Evolutionary conservation across 2,888 invertebrate species (phyloP).

Genomic region (Parnassius mnemosyne): DNA sequence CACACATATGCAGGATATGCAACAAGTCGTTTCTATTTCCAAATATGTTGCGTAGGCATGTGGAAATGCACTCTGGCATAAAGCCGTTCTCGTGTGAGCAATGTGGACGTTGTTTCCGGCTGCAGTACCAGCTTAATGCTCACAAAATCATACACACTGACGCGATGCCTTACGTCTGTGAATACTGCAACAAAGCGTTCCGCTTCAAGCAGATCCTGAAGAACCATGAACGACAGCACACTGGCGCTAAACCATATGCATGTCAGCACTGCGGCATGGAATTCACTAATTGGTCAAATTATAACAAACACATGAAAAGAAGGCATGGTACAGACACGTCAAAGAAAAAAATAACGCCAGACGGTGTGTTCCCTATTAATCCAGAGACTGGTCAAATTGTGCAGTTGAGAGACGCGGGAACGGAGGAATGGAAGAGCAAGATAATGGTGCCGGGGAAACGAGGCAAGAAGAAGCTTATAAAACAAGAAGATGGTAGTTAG

Average conservation of each 20-base stretch:
- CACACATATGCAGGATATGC: slow-evolving; percentile 67
- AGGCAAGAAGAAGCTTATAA: slow-evolving; percentile 62
- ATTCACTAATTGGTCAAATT: slow-evolving; percentile 91
- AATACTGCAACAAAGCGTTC: slow-evolving; percentile 87
- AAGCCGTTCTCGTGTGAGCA: slow-evolving; percentile 71
- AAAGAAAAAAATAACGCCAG: slow-evolving; percentile 78
- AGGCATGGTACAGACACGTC: slow-evolving; percentile 81
- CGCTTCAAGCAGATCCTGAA: slow-evolving; percentile 87
- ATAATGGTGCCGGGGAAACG: slow-evolving; percentile 69
- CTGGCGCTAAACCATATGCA: slow-evolving; percentile 86
- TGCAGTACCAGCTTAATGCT: slow-evolving; percentile 86
- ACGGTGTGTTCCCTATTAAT: slow-evolving; percentile 69
- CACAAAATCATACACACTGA: slow-evolving; percentile 89
- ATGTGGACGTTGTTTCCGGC: slow-evolving; percentile 74
- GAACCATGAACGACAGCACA: slow-evolving; percentile 87
- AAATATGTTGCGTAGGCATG: slow-evolving; percentile 67
- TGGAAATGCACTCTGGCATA: slow-evolving; percentile 68
- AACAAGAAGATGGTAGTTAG: slow-evolving; percentile 42
- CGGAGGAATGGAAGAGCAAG: slow-evolving; percentile 69
- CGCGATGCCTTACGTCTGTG: slow-evolving; percentile 88
- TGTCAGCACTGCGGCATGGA: slow-evolving; percentile 85
- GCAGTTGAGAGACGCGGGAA: slow-evolving; percentile 55
- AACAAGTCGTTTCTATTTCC: slow-evolving; percentile 68
- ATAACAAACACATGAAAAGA: slow-evolving; percentile 90
- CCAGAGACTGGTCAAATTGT: slow-evolving; percentile 69